These are phyloP conservation scores for Euspilapteryx auroguttella DNA, from an alignment of 2,888 invertebrate species.

Conservation along the genomic window DNA sequence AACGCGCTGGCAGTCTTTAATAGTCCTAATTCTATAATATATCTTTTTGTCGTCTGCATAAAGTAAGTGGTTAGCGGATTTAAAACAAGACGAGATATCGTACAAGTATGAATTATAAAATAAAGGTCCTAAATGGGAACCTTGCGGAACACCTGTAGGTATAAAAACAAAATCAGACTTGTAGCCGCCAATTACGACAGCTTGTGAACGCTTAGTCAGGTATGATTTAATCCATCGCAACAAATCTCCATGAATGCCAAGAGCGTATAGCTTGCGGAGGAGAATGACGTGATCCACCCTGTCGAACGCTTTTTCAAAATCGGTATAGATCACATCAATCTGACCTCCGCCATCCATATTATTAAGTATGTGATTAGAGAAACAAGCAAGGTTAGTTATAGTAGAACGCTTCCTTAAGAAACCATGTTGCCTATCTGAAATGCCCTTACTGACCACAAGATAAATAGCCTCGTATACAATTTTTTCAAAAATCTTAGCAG, in stretches of 20 bases:
- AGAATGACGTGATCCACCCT: background rate
- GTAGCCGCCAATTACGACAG: background rate
- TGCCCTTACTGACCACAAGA: background rate
- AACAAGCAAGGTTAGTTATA: background rate
- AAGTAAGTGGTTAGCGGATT: background rate
- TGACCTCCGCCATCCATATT: too few relatives aligned
- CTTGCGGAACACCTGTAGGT: conserved; percentile 1
- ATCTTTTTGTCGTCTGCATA: conserved; percentile 2
- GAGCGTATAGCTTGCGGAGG: background rate
- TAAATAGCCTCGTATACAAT: conserved; percentile 1
- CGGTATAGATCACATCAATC: too few relatives aligned
- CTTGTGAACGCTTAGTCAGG: background rate
- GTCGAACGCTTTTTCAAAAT: too few relatives aligned
- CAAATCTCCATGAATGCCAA: too few relatives aligned
- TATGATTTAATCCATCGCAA: conserved; percentile 1
- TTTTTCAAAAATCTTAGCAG: conserved; percentile 1
- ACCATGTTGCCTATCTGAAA: conserved; percentile 1
- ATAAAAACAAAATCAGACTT: background rate
- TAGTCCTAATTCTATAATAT: too few relatives aligned
- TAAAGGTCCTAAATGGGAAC: background rate
- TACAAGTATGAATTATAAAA: conserved; percentile 1
- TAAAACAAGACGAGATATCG: background rate
- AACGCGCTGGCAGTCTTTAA: too few relatives aligned
- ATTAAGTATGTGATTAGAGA: background rate
- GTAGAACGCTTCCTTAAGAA: background rate